phyloP scores from a whole-genome alignment of 2,888 invertebrate species.

The Athripsodes cinereus region DNA sequence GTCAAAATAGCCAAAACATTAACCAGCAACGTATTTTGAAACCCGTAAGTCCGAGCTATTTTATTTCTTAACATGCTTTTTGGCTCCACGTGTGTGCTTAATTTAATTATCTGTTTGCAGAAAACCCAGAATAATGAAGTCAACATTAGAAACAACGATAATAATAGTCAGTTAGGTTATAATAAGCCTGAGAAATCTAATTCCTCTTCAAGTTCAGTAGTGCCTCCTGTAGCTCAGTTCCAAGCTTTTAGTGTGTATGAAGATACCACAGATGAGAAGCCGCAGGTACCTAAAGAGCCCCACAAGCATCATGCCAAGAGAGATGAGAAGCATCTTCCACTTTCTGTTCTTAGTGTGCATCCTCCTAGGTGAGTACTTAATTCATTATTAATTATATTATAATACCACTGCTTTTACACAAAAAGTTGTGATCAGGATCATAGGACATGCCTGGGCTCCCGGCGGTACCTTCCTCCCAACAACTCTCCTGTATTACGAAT shows the following conservation, averaged over 20 bases:
- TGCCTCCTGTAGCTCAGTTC: constrained; percentile 63
- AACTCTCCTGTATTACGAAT: no score
- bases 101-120: constrained; percentile 10
- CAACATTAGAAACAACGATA: constrained; percentile 18
- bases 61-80: neutral
- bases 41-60: constrained; percentile 41
- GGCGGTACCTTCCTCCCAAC: no score
- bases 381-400: neutral
- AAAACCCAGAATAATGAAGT: constrained; percentile 12
- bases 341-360: constrained; percentile 17
- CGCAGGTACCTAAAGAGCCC: constrained; percentile 41
- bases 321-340: constrained; percentile 14
- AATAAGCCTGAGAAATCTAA: constrained; percentile 9
- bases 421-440: no score
- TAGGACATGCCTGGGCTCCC: no score
- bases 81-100: neutral
- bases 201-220: constrained; percentile 31
- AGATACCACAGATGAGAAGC: constrained; percentile 50
- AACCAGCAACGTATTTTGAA: constrained; percentile 49
- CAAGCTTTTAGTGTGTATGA: constrained; percentile 74
- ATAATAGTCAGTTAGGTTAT: constrained; percentile 9
- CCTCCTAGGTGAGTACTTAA: constrained; percentile 14
- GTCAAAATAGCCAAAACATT: constrained; percentile 46
- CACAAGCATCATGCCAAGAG: constrained; percentile 35
- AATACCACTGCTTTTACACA: neutral